Evolutionary conservation across 2,888 invertebrate species (phyloP), one percentile per base, ranked within the genome.

Genomic region (Nymphalis urticae): DNA sequence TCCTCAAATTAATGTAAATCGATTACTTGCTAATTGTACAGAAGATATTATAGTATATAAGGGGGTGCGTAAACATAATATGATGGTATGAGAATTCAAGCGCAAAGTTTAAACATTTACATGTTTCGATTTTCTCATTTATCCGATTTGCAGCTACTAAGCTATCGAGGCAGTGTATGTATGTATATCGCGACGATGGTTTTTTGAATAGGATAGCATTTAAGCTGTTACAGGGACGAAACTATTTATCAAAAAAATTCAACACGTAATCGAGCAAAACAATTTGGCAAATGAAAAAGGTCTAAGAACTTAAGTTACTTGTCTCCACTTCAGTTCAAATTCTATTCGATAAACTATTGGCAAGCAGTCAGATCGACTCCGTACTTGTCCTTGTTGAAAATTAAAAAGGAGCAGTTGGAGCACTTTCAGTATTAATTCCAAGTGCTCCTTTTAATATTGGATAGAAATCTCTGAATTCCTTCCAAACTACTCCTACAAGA

Each of bases 271-370:
- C 60, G 61, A 67, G 56, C 63, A 50, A 64, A 70, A 70, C 64
- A 67, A 70, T 67, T 70, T 70, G 67, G 70, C 70, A 64, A 56
- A 50, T 5, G 19, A 16, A 32, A 47, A 67, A 27, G 42, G 61
- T 53, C 70, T 56, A 66, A 64, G 67, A 61, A 66, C 60, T 71
- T 51, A 63, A 69, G 47, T 65, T 66, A 58, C 48, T 62, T 69
- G 61, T 66, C 66, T 69, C 54, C 54, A 54, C 54, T 54, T 56
- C 32, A 56, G 32, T 56, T 56, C 65, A 48, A 69, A 63, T 71
- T 48, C 62, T 27, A 54, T 68, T 71, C 62, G 68, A 71, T 48
- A 54, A 65, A 60, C 68, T 60, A 68, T 71, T 71, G 71, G 71
- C 65, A 71, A 71, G 63, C 58, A 68, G 68, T 68, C 68, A 68